Evolutionary conservation across 1,140 invertebrate species (phyloP).

Genomic region (Heterodera carotae): DNA sequence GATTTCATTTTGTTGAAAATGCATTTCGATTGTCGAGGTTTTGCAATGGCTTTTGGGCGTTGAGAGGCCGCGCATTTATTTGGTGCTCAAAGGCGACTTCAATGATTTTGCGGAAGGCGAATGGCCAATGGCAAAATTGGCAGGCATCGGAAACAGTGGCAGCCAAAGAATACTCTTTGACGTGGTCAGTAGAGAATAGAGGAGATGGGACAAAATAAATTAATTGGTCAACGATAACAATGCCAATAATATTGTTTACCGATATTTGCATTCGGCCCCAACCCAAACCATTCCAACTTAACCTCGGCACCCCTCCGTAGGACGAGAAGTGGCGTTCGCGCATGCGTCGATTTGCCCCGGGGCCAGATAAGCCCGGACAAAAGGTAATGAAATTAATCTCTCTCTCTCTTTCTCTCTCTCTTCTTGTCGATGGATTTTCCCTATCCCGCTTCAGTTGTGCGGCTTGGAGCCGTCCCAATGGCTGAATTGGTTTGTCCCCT

Average conservation of each 20-base stretch:
- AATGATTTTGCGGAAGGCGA: slow-evolving; percentile 54
- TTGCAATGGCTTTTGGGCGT: slow-evolving; percentile 53
- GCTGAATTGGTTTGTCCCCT: not conserved
- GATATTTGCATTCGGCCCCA: too few relatives aligned
- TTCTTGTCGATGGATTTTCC: too few relatives aligned
- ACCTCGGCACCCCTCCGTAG: not conserved
- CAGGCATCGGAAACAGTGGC: slow-evolving; percentile 4
- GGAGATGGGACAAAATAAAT: too few relatives aligned
- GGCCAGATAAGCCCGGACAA: not conserved
- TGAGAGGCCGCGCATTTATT: slow-evolving; percentile 43
- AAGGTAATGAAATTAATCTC: too few relatives aligned
- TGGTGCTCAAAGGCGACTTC: slow-evolving; percentile 46
- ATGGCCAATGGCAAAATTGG: slow-evolving; percentile 25
- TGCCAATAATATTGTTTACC: too few relatives aligned
- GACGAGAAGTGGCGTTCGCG: slow-evolving; percentile 27
- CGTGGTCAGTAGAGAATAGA: slow-evolving; percentile 33
- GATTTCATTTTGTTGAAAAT: slow-evolving; percentile 26
- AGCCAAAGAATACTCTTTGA: slow-evolving; percentile 46
- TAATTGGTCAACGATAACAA: too few relatives aligned
- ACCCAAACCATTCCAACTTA: too few relatives aligned
- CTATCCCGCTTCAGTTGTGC: not conserved
- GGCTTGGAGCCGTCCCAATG: slow-evolving; percentile 5
- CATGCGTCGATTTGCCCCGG: slow-evolving; percentile 24
- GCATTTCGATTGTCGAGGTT: slow-evolving; percentile 25
- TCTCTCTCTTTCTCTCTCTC: not conserved